These are phyloP conservation scores for Drosophila orosa DNA, from an alignment of 1,140 invertebrate genomes.

Conservation along the genomic window DNA sequence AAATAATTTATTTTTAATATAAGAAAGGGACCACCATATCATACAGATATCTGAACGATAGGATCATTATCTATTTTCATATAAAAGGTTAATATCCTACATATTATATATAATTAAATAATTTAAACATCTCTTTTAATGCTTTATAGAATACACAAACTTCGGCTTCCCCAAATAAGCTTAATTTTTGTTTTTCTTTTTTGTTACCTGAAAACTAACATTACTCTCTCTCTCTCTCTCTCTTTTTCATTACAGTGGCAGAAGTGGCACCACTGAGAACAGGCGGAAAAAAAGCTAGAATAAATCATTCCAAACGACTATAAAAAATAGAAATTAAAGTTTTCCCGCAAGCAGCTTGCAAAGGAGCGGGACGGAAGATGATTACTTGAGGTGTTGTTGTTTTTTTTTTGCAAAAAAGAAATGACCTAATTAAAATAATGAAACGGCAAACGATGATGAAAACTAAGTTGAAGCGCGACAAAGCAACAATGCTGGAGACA, in stretches of 20 bases:
- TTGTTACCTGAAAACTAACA: slow-evolving; percentile 27
- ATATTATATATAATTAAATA: too few relatives aligned
- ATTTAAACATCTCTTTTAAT: too few relatives aligned
- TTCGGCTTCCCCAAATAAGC: background rate
- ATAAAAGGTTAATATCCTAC: too few relatives aligned
- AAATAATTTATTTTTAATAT: too few relatives aligned
- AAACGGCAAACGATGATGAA: slow-evolving; percentile 23
- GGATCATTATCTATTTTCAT: too few relatives aligned
- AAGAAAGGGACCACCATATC: too few relatives aligned
- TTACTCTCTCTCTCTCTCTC: slow-evolving; percentile 10
- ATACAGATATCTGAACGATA: too few relatives aligned
- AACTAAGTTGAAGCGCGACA: slow-evolving; percentile 19
- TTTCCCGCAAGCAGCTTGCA: slow-evolving; percentile 3
- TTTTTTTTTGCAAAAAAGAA: slow-evolving; percentile 5
- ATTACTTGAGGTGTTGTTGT: slow-evolving; percentile 41
- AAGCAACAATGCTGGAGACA: slow-evolving; percentile 11
- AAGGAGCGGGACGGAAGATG: slow-evolving; percentile 37
- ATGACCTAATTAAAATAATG: slow-evolving; percentile 7
- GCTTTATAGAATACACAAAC: background rate
- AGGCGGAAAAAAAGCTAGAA: slow-evolving; percentile 15
- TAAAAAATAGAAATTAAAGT: slow-evolving; percentile 23
- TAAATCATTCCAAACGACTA: slow-evolving; percentile 64
- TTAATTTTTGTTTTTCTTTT: slow-evolving; percentile 13
- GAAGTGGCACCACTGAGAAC: slow-evolving; percentile 7
- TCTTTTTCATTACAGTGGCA: slow-evolving; percentile 58